Base-by-base conservation (phyloP, 2,113 vertebrate genomes). In the Oncorhynchus clarkii region DNA sequence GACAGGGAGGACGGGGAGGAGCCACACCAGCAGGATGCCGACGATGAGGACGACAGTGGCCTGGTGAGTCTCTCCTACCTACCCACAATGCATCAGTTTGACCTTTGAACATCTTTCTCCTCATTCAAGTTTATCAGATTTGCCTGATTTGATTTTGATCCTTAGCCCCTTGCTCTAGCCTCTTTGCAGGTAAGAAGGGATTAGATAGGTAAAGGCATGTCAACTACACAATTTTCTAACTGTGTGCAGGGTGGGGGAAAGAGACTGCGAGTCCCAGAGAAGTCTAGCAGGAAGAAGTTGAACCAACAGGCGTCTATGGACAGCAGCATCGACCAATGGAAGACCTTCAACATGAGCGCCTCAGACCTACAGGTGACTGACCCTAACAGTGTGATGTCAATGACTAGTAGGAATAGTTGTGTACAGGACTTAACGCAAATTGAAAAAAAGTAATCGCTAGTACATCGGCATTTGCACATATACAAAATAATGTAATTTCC, bases 241-340 rank as follows among this genome's bases (percentile, higher is more conserved):
- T 73, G 4, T 75, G 11, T 54, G 51, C 75, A 95, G 94, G 89
- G 89, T 64, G 73, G 86, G 9, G 92, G 93, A 70, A 94, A 92
- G 84, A 93, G 94, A 72, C 90, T 95, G 49, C 91, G 90, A 59
- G 93, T 95, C 27, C 95, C 95, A 39, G 90, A 92, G 1, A 96
- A 95, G 89, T 88, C 94, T 54, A 94, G 93, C 76, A 92, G 94
- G 81, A 97, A 97, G 92, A 94, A 94, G 78, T 88, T 97, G 73
- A 97, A 95, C 68, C 94, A 93, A 86, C 94, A 95, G 88, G 94
- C 91, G 54, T 93, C 93, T 5, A 92, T 94, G 51, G 94, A 97
- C 85, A 95, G 94, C 78, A 92, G 94, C 78, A 92, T 95, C 68
- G 95, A 97, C 72, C 93, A 95, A 81, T 93, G 92, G 79, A 94